Evolutionary conservation across 2,797 vertebrate genomes (phyloP).

Genomic region (Aplochiton taeniatus): DNA sequence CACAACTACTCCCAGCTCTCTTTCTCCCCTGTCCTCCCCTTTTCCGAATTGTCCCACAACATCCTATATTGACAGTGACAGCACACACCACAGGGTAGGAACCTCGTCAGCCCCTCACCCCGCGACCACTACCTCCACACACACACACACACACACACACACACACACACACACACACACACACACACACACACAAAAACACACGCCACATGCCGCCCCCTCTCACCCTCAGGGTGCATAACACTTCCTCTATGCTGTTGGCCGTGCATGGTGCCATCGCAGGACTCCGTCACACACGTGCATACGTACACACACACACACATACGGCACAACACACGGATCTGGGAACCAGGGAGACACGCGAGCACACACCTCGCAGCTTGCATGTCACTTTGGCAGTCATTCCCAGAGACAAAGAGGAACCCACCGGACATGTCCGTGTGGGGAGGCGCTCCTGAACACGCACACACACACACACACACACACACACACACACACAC

Average conservation of each 20-base stretch:
- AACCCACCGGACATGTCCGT: constrained; percentile 1
- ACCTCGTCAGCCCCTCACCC: constrained; percentile 24
- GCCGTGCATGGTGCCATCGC: constrained; percentile 27
- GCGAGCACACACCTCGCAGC: constrained; percentile 20
- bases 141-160: background rate
- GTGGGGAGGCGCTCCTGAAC: constrained; percentile 23
- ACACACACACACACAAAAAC: background rate
- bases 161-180: too few relatives aligned
- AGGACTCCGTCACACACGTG: constrained; percentile 21
- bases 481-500: constrained; percentile 10
- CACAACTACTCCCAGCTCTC: constrained; percentile 29
- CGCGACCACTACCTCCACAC: constrained; percentile 16
- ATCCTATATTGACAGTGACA: constrained; percentile 62
- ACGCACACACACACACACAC: constrained; percentile 1
- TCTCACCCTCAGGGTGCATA: background rate
- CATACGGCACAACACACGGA: constrained; percentile 14
- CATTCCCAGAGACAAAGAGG: constrained; percentile 13
- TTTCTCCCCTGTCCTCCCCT: constrained; percentile 51
- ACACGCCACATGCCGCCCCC: constrained; percentile 13
- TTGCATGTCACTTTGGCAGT: constrained; percentile 1
- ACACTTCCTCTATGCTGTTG: constrained; percentile 41
- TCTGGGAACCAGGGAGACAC: constrained; percentile 17
- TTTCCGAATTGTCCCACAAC: constrained; percentile 54
- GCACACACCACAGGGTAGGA: constrained; percentile 58
- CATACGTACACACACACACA: constrained; percentile 17